Conservation (phyloP, 2,113 vertebrate species). For the Cinclus mexicanus region DNA sequence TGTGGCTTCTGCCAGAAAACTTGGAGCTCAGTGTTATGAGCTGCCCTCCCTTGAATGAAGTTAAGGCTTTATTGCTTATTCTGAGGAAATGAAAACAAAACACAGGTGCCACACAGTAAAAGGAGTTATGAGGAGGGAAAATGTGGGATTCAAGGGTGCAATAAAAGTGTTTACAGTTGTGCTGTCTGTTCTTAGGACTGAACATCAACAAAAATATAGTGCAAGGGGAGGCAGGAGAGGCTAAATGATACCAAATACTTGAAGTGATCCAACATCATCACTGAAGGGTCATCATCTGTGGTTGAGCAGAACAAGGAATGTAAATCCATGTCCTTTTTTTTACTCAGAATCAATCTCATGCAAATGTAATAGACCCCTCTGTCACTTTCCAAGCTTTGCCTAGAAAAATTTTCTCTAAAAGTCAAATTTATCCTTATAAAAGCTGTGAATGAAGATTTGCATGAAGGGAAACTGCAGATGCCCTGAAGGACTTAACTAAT, state of each 20-base stretch:
- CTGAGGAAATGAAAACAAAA: constrained; percentile 50
- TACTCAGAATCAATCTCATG: background rate
- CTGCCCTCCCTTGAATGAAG: background rate
- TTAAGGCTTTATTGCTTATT: constrained; percentile 32
- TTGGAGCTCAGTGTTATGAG: background rate
- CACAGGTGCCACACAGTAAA: constrained; percentile 22
- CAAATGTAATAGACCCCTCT: background rate
- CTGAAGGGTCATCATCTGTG: background rate
- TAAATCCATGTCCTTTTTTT: background rate
- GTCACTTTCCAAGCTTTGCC: background rate
- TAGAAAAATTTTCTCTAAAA: background rate
- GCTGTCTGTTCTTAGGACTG: background rate
- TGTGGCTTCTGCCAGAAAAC: background rate
- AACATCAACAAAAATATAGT: background rate
- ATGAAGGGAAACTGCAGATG: background rate
- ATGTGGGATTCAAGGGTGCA: background rate
- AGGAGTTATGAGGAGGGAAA: constrained; percentile 8
- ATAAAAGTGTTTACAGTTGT: constrained; percentile 43
- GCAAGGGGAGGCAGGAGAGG: background rate
- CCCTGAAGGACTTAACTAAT: background rate
- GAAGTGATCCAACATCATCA: background rate
- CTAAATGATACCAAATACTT: background rate
- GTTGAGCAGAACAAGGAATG: background rate
- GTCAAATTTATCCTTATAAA: background rate
- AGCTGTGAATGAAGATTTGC: background rate